Conservation (phyloP, 2,888 invertebrate genomes). For the Ichneumoninae sp. region DNA sequence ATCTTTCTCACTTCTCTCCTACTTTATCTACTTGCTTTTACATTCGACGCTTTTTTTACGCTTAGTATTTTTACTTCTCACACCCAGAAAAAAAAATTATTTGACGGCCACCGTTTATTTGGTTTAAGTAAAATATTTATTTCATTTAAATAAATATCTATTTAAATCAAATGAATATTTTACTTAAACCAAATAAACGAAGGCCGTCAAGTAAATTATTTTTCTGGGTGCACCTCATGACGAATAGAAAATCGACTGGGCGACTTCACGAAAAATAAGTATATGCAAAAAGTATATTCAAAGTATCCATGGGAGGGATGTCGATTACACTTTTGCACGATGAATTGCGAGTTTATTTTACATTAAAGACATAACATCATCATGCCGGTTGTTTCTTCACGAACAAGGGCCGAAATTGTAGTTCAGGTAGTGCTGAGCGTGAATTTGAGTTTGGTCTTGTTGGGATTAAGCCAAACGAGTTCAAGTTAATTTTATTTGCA, state of each 20-base stretch:
- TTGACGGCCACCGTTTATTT: too few species aligned
- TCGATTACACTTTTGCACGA: too few species aligned
- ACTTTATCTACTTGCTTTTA: slow-evolving; percentile 26
- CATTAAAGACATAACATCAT: too few species aligned
- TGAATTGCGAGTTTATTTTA: background rate
- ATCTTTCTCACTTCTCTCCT: slow-evolving; percentile 42
- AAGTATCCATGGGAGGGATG: background rate
- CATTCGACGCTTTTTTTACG: background rate
- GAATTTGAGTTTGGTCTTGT: background rate
- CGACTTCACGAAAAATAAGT: background rate
- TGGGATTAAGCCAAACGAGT: background rate
- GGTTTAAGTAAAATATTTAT: too few species aligned
- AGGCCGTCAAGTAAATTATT: too few species aligned
- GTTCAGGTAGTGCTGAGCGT: background rate
- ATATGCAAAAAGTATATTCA: too few species aligned
- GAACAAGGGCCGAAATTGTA: background rate
- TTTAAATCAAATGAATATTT: too few species aligned
- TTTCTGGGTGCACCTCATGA: background rate
- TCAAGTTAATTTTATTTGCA: background rate
- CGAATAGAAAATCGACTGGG: background rate
- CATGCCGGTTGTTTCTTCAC: too few species aligned
- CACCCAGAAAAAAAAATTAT: too few species aligned
- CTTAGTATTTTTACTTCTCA: slow-evolving; percentile 4
- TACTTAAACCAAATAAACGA: too few species aligned
- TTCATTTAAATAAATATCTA: too few species aligned